Base-by-base conservation (phyloP, 2,113 vertebrate genomes). In the Dicrurus megarhynchus region DNA sequence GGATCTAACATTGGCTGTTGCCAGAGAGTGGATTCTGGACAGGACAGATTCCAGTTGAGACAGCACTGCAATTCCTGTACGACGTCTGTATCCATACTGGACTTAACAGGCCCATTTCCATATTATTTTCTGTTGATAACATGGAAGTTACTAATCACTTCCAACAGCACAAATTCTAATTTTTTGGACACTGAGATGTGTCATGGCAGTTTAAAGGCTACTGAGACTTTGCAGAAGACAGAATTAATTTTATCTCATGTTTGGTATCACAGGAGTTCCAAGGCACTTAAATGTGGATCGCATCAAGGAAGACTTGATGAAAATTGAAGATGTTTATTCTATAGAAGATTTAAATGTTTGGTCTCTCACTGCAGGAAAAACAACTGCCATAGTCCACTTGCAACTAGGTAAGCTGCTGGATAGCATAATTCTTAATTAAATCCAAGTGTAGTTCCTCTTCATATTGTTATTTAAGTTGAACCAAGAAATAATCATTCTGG, bases 301-400 rank as follows among this genome's bases (percentile, higher is more conserved):
- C 70, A 99, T 99, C 94, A 98, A 96, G 96, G 99, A 99, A 59
- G 98, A 99, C 60, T 97, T 99, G 89, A 97, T 99, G 98, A 99
- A 99, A 97, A 98, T 99, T 89, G 99, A 99, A 73, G 98, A 99
- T 39, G 99, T 99, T 80, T 98, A 99, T 93, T 98, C 98, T 13
- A 98, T 99, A 67, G 98, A 99, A 93, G 98, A 99, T 95, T 98
- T 99, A 97, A 99, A 99, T 46, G 92, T 99, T 87, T 99, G 99
- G 99, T 99, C 99, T 37, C 97, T 99, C 88, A 99, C 99, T 7
- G 97, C 98, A 6, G 99, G 99, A 91, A 99, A 99, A 97, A 98
- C 98, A 41, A 98, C 98, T 86, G 99, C 99, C 46, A 96, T 99
- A 22, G 99, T 99, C 42, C 99, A 99, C 91, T 98, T 99, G 80